These are phyloP conservation scores for Seira musarum DNA, from an alignment of 2,888 invertebrate genomes.

Conservation along the genomic window DNA sequence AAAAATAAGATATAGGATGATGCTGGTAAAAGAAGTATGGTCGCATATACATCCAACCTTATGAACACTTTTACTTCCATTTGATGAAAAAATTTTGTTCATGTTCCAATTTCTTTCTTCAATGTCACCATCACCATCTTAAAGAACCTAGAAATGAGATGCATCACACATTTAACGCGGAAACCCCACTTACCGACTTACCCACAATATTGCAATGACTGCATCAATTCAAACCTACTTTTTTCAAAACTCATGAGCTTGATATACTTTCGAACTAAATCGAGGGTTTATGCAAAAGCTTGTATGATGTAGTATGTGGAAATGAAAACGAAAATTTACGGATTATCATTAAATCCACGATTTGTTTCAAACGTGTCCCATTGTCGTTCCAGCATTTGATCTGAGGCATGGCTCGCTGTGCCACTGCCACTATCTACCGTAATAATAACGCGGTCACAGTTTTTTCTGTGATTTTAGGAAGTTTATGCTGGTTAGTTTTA, in stretches of 20 bases:
- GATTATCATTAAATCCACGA: neutral
- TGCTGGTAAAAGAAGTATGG: too few species aligned
- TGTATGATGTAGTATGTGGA: too few species aligned
- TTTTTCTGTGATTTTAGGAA: conserved; percentile 35
- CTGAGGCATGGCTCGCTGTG: conserved; percentile 41
- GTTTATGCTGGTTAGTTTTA: conserved; percentile 56
- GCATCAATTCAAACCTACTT: too few species aligned
- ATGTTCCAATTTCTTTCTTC: conserved; percentile 46
- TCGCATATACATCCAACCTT: too few species aligned
- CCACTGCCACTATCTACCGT: neutral
- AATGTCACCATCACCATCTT: conserved; percentile 37
- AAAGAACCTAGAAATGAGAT: neutral
- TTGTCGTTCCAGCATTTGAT: conserved; percentile 34
- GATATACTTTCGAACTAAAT: too few species aligned
- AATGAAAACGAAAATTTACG: too few species aligned
- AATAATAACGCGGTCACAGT: conserved; percentile 15
- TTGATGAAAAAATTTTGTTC: conserved; percentile 27
- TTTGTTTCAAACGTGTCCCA: conserved; percentile 7
- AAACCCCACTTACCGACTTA: too few species aligned
- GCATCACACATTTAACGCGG: too few species aligned
- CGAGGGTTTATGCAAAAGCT: neutral
- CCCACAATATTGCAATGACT: too few species aligned
- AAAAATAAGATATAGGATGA: too few species aligned
- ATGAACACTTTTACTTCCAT: too few species aligned
- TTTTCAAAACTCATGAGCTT: too few species aligned